Evolutionary conservation across 1,140 invertebrate species (phyloP), one percentile per base, ranked within the genome.

Genomic region (Amyelois transitella): DNA sequence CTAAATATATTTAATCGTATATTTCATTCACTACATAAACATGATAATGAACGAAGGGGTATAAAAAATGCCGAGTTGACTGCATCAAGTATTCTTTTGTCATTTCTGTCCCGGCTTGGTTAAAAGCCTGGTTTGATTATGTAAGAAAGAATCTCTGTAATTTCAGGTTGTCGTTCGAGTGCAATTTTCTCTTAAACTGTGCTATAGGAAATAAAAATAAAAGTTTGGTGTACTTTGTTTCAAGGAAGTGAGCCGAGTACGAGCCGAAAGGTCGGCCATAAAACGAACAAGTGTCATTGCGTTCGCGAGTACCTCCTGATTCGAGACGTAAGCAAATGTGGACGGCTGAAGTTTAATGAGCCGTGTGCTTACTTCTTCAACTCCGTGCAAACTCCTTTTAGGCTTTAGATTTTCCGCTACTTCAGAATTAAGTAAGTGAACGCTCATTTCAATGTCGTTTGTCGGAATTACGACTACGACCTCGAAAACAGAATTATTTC

Each of bases 251-350:
- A 64, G 60, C 66, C 60, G 59, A 66, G 57, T 58, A 55, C 55
- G 32, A 61, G 51, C 60, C 62, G 64, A 68, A 71, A 73, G 66
- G 66, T 63, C 59, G 61, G 44, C 64, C 55, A 77, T 80, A 77
- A 80, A 75, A 66, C 66, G 64, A 70, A 72, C 69, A 71, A 75
- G 66, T 71, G 71, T 72, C 75, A 69, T 80, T 66, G 70, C 66
- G 63, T 66, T 66, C 56, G 54, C 57, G 57, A 64, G 69, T 60
- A 69, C 48, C 66, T 65, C 47, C 56, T 62, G 55, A 66, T 68
- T 63, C 58, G 64, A 64, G 51, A 70, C 66, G 69, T 70, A 78
- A 75, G 69, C 69, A 75, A 73, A 81, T 67, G 64, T 69, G 60
- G 50, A 69, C 67, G 72, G 60, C 51, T 59, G 53, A 75, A 81